Conservation (phyloP, 2,113 vertebrate species). For the Plestiodon gilberti region DNA sequence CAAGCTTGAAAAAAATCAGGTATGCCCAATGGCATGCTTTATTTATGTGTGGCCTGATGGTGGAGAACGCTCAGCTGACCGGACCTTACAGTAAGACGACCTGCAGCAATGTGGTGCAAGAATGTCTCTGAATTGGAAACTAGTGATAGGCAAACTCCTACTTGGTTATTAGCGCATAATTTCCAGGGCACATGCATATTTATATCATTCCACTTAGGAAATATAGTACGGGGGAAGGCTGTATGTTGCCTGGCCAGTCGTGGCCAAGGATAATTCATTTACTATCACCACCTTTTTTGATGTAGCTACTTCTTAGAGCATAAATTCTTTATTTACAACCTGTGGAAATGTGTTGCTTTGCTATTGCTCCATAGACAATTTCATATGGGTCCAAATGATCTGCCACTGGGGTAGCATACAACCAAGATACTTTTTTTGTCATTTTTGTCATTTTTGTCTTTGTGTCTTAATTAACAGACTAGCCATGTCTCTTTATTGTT, state of each 20-base stretch:
- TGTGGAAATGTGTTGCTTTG: not conserved
- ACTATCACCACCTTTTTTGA: not conserved
- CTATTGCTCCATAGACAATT: not conserved
- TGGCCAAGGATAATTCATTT: not conserved
- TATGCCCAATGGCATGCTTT: not conserved
- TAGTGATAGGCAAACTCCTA: too few relatives aligned
- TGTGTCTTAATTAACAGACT: conserved; percentile 14
- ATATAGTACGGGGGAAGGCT: too few relatives aligned
- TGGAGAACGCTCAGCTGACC: too few relatives aligned
- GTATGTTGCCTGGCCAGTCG: too few relatives aligned
- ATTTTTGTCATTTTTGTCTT: not conserved
- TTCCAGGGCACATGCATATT: too few relatives aligned
- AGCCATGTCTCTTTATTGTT: not conserved
- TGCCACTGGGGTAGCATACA: not conserved
- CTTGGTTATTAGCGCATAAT: too few relatives aligned
- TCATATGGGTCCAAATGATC: not conserved
- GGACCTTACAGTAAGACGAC: too few relatives aligned
- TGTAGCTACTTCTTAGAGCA: not conserved
- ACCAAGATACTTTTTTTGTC: not conserved
- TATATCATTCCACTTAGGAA: too few relatives aligned
- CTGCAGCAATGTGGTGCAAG: too few relatives aligned
- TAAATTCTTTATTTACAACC: not conserved
- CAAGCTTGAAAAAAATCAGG: not conserved
- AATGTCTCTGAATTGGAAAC: too few relatives aligned
- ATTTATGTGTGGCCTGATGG: not conserved